Evolutionary conservation across 2,888 invertebrate species (phyloP).

Genomic region (Epirrita christyi): DNA sequence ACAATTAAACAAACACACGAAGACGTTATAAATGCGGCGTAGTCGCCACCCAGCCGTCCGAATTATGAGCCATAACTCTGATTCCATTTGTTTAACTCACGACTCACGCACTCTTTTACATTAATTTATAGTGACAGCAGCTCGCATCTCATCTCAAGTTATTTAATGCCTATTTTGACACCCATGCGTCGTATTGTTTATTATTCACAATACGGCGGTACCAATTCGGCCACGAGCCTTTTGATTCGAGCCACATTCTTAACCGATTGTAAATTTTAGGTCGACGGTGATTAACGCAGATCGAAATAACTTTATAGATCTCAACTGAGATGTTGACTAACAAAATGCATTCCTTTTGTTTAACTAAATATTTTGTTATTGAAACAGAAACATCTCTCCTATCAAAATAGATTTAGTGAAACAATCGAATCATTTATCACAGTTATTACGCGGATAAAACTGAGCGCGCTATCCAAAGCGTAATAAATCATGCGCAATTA

Average conservation of each 20-base stretch:
- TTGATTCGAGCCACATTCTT: constrained; percentile 62
- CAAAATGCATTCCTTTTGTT: constrained; percentile 34
- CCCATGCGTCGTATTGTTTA: constrained; percentile 73
- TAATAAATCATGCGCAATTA: constrained; percentile 58
- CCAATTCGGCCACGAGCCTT: constrained; percentile 66
- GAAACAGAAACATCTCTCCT: constrained; percentile 19
- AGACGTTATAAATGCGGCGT: constrained; percentile 64
- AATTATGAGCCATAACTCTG: constrained; percentile 80
- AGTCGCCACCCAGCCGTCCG: constrained; percentile 61
- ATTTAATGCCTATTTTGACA: constrained; percentile 81
- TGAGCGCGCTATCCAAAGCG: constrained; percentile 37
- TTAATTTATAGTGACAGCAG: constrained; percentile 79
- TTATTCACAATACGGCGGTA: constrained; percentile 58
- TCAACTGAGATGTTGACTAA: constrained; percentile 35
- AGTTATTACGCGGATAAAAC: constrained; percentile 22
- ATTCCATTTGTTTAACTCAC: constrained; percentile 75
- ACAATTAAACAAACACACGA: constrained; percentile 48
- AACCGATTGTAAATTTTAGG: constrained; percentile 56
- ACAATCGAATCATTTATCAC: constrained; percentile 12
- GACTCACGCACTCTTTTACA: constrained; percentile 64
- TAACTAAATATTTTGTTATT: constrained; percentile 32
- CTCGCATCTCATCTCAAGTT: constrained; percentile 73
- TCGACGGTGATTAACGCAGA: constrained; percentile 52
- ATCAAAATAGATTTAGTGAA: constrained; percentile 21
- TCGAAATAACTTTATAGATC: constrained; percentile 57